phyloP scores from a whole-genome alignment of 2,888 invertebrate genomes.

The Euclidia mi region DNA sequence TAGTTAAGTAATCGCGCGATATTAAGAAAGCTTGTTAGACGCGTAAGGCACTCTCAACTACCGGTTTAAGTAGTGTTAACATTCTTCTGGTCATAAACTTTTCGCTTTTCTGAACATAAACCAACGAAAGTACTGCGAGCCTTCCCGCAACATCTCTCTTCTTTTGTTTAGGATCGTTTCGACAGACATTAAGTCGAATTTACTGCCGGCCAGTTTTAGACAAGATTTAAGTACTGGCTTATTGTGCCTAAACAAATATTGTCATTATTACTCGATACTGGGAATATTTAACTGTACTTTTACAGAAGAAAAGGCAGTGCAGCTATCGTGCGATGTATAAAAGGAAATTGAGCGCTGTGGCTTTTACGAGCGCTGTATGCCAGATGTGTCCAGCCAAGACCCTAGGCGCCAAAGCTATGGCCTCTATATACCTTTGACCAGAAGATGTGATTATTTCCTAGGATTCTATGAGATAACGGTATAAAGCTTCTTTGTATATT shows the following conservation, averaged over 20 bases:
- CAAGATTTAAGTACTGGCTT: constrained; percentile 74
- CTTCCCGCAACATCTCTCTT: constrained; percentile 55
- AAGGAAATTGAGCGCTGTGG: constrained; percentile 6
- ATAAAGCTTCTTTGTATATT: no score
- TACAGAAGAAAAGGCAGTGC: neutral
- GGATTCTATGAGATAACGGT: no score
- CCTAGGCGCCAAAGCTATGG: neutral
- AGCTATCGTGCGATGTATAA: neutral
- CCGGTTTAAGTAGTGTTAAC: constrained; percentile 64
- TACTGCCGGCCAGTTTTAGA: constrained; percentile 76
- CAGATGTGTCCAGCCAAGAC: constrained; percentile 3
- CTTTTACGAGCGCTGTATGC: constrained; percentile 4
- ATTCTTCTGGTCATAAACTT: constrained; percentile 63
- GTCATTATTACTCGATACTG: constrained; percentile 42
- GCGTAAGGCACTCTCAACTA: constrained; percentile 50
- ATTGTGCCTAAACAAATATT: constrained; percentile 63
- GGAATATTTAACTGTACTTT: neutral
- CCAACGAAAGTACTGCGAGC: constrained; percentile 59
- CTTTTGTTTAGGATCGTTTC: constrained; percentile 73
- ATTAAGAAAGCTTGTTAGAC: constrained; percentile 49
- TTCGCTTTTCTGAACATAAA: constrained; percentile 64
- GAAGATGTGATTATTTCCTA: no score
- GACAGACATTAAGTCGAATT: constrained; percentile 76
- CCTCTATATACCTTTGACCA: neutral
- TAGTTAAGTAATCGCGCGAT: constrained; percentile 14